Base-by-base conservation (phyloP, 2,113 vertebrate genomes). In the Arvicanthis niloticus region DNA sequence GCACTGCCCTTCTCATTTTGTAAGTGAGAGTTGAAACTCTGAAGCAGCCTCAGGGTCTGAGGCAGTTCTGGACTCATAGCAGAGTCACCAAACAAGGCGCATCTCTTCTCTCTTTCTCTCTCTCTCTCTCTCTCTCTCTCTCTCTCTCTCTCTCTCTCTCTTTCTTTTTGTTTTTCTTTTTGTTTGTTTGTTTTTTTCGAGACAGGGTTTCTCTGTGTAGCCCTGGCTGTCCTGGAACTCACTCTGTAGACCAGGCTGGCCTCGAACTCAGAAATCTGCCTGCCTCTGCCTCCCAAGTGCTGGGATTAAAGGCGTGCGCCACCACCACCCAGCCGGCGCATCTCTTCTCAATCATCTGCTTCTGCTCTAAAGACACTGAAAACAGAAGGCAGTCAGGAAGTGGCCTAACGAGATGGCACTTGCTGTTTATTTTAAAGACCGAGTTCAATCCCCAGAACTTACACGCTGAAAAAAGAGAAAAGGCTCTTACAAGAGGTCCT, bases 41-140 rank as follows among this genome's bases (percentile, higher is more conserved):
- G 34, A 37, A 45, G 88, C 17, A 45, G 26, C 53, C 86, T 94
- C 45, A 72, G 31, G 26, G 78, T 31, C 42, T 45, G 16, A 29
- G 45, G 10, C 37, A 86, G 21, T 24, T 96, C 37, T 42, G n/a
- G 12, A 92, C 56, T 9, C 42, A 75, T 1, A 76, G 58, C n/a
- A 72, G 42, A 80, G 15, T 45, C 45, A 92, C 73, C 10, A 73
- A 51, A 81, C 40, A 89, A 88, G 56, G 9, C 26, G n/a, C 31
- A 48, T 21, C 91, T 96, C 60, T 95, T 56, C 81, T 85, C 85
- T n/a, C n/a, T n/a, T n/a, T n/a, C n/a, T n/a, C n/a, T n/a, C n/a
- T n/a, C n/a, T n/a, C n/a, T n/a, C n/a, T n/a, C n/a, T n/a, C n/a
- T n/a, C n/a, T n/a, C n/a, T n/a, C n/a, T n/a, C n/a, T n/a, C n/a